Evolutionary conservation across 1,140 invertebrate genomes (phyloP).

Genomic region (Heliconius hermathena): DNA sequence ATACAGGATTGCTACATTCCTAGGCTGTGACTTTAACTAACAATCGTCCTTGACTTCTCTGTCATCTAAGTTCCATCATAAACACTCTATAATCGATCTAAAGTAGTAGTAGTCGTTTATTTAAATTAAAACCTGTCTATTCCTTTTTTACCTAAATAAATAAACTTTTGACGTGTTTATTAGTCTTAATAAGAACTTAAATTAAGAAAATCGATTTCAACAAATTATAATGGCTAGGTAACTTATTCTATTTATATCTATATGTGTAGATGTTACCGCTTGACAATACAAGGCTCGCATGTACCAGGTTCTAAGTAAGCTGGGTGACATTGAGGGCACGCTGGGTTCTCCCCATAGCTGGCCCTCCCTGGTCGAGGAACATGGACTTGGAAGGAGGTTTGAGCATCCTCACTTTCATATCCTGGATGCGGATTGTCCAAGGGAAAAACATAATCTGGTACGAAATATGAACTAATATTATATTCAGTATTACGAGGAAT

Average conservation of each 20-base stretch:
- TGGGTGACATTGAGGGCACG: slow-evolving; percentile 84
- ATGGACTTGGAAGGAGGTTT: slow-evolving; percentile 83
- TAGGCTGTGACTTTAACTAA: slow-evolving; percentile 9
- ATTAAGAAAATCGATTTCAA: slow-evolving; percentile 1
- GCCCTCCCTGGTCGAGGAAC: slow-evolving; percentile 75
- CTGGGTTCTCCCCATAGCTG: slow-evolving; percentile 83
- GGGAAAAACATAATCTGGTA: slow-evolving; percentile 83
- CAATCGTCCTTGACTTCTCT: slow-evolving; percentile 17
- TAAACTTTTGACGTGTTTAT: slow-evolving; percentile 5
- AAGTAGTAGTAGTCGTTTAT: slow-evolving; percentile 3
- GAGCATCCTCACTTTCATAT: slow-evolving; percentile 79
- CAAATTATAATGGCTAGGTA: slow-evolving; percentile 23
- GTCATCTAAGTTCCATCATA: not conserved
- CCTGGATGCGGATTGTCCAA: slow-evolving; percentile 81
- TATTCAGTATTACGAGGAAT: slow-evolving; percentile 61
- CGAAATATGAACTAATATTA: slow-evolving; percentile 76
- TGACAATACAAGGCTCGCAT: slow-evolving; percentile 83
- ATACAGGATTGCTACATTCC: not conserved
- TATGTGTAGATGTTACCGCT: slow-evolving; percentile 58
- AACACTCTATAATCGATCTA: slow-evolving; percentile 12
- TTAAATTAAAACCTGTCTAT: slow-evolving; percentile 13
- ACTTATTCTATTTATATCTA: slow-evolving; percentile 18
- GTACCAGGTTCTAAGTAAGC: slow-evolving; percentile 82
- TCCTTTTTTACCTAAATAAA: slow-evolving; percentile 33
- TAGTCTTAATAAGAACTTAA: slow-evolving; percentile 10